Conservation (phyloP, 2,113 vertebrate genomes). For the Oncorhynchus masou region DNA sequence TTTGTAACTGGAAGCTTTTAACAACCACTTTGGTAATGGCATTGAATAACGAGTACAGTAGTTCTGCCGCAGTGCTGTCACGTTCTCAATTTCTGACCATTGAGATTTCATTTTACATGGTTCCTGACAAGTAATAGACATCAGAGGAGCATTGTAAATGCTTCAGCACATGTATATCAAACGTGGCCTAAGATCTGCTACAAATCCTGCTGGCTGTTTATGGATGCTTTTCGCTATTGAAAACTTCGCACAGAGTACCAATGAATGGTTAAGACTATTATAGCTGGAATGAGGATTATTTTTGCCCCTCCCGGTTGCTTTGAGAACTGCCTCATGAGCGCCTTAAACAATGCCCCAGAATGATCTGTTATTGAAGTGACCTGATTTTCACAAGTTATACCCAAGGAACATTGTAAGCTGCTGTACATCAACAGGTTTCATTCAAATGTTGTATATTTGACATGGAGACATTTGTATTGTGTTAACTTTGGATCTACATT, state of each 20-base stretch:
- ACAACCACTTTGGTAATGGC: neutral
- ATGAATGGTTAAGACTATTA: neutral
- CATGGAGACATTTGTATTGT: slow-evolving; percentile 74
- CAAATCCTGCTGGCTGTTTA: neutral
- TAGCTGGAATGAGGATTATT: neutral
- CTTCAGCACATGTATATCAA: neutral
- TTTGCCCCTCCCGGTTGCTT: neutral
- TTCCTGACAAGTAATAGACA: neutral
- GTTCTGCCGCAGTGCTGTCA: neutral
- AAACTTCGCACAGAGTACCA: too few species aligned
- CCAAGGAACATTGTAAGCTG: slow-evolving; percentile 52
- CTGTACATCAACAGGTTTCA: slow-evolving; percentile 62
- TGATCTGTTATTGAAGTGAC: neutral
- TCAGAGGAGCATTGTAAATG: neutral
- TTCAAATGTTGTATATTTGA: slow-evolving; percentile 71
- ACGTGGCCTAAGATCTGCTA: neutral
- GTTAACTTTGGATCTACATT: slow-evolving; percentile 88
- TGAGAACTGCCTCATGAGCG: neutral
- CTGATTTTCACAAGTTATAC: slow-evolving; percentile 7
- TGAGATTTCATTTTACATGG: neutral
- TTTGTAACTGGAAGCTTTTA: neutral
- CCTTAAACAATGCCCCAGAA: neutral
- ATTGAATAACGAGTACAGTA: neutral
- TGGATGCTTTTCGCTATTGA: neutral
- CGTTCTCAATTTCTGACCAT: neutral